These are phyloP conservation scores for Drosophila ananassae DNA, from an alignment of 1,140 invertebrate species.

Conservation along the genomic window DNA sequence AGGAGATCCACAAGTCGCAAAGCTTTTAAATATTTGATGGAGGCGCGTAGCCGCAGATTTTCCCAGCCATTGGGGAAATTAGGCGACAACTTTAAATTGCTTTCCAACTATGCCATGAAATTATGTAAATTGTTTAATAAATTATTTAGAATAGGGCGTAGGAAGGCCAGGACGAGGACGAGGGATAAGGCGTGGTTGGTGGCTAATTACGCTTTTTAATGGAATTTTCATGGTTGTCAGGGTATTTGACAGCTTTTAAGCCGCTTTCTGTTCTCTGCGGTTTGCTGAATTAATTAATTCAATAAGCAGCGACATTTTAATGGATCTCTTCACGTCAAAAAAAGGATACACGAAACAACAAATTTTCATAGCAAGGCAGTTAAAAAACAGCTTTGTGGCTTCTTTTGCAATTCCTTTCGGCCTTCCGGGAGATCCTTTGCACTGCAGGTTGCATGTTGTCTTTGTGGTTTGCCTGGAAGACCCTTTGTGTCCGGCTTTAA, in stretches of 20 bases:
- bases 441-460: constrained; percentile 10
- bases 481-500: constrained; percentile 2
- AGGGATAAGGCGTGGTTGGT: constrained; percentile 24
- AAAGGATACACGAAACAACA: neutral
- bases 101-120: constrained; percentile 59
- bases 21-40: constrained; percentile 69
- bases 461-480: constrained; percentile 6
- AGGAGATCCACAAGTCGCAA: constrained; percentile 45
- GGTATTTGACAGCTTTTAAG: constrained; percentile 69
- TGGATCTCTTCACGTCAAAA: constrained; percentile 23
- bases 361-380: constrained; percentile 5
- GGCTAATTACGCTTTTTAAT: constrained; percentile 67
- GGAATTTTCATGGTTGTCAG: constrained; percentile 61
- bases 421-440: neutral
- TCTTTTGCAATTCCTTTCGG: neutral
- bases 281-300: constrained; percentile 72
- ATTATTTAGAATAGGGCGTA: constrained; percentile 50
- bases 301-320: constrained; percentile 70
- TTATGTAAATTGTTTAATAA: constrained; percentile 75
- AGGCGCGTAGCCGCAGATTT: constrained; percentile 60
- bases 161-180: neutral
- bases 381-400: constrained; percentile 30
- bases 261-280: constrained; percentile 57
- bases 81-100: constrained; percentile 67
- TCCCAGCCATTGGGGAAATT: constrained; percentile 64